These are phyloP conservation scores for Pangasius sanitwongsei DNA, from an alignment of 2,797 vertebrate genomes.

Conservation along the genomic window DNA sequence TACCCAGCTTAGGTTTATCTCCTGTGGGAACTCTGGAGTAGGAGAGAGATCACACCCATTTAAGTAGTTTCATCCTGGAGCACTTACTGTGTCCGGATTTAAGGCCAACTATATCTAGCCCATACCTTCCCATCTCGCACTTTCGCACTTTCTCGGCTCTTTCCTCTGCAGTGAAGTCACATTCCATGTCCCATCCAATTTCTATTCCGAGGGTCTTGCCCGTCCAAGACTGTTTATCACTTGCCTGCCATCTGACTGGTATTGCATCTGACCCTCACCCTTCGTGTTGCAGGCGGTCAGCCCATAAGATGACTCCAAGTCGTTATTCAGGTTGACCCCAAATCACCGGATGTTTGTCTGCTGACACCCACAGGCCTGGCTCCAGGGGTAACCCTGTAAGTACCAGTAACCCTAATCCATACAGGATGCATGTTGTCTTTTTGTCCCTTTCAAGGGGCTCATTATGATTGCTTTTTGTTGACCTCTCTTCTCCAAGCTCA, in stretches of 20 bases:
- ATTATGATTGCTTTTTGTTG: neutral
- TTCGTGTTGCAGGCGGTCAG: neutral
- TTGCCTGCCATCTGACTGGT: neutral
- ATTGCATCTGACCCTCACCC: neutral
- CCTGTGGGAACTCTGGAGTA: neutral
- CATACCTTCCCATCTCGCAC: neutral
- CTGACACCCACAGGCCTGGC: neutral
- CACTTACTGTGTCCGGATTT: neutral
- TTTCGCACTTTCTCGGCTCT: too few relatives aligned
- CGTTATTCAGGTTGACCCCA: neutral
- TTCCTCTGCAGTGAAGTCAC: neutral
- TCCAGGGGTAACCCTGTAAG: neutral
- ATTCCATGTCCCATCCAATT: neutral
- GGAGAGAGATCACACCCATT: neutral
- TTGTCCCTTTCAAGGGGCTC: neutral
- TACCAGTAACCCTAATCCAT: neutral
- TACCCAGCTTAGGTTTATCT: neutral
- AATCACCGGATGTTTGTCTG: neutral
- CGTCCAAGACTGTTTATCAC: neutral
- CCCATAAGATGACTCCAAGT: neutral
- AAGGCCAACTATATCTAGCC: neutral
- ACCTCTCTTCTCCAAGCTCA: neutral
- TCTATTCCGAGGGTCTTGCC: neutral
- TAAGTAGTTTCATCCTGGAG: neutral
- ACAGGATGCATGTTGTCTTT: neutral